Percentiles rank a stretch among this genome's conserved stretches.
Conservation (phyloP, 2,113 vertebrate genomes). For the Caracal caracal region DNA sequence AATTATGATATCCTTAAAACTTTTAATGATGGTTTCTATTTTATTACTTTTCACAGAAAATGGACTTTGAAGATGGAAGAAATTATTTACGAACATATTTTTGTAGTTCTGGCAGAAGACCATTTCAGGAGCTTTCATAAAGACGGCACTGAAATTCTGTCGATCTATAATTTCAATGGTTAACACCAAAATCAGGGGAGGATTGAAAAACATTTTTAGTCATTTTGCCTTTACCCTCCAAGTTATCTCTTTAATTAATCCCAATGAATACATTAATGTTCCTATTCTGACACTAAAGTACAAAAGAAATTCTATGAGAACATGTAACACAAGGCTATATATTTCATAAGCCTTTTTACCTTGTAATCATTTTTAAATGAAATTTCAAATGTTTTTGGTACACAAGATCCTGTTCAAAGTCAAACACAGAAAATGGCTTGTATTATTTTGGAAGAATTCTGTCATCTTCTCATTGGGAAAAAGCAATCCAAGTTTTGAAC, state of each 20-base stretch:
- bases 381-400: conserved; percentile 2
- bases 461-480: not conserved
- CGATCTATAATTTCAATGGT: not conserved
- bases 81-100: not conserved
- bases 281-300: not conserved
- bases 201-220: not conserved
- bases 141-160: not conserved
- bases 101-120: not conserved
- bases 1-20: not conserved
- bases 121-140: not conserved
- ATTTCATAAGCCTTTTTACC: not conserved
- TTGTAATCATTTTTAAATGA: not conserved
- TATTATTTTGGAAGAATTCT: not conserved
- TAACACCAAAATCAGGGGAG: not conserved
- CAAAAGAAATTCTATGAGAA: not conserved
- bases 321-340: not conserved
- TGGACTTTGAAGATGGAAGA: not conserved
- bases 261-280: not conserved
- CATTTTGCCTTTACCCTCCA: not conserved
- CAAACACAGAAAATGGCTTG: not conserved
- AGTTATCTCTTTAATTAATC: not conserved
- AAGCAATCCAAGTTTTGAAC: not conserved
- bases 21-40: not conserved
- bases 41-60: not conserved
- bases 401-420: not conserved